Evolutionary conservation across 2,888 invertebrate species (phyloP).

Genomic region (Platycheirus rosarum): DNA sequence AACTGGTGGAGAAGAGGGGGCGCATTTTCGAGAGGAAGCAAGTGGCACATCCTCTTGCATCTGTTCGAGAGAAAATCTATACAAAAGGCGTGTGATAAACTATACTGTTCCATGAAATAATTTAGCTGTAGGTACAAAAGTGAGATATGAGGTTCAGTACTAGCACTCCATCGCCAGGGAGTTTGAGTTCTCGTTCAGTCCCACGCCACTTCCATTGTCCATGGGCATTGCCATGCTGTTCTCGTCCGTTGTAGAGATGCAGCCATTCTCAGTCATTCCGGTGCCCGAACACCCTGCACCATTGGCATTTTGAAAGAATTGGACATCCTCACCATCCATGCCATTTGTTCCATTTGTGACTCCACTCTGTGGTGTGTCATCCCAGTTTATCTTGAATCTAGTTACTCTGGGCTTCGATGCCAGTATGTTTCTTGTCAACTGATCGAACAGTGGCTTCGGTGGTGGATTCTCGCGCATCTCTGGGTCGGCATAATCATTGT

Average conservation of each 20-base stretch:
- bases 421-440: slow-evolving; percentile 87
- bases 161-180: slow-evolving; percentile 83
- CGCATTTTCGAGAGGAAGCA: background rate
- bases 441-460: slow-evolving; percentile 94
- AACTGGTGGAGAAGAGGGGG: background rate
- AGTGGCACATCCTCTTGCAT: background rate
- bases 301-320: slow-evolving; percentile 75
- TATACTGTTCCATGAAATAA: slow-evolving; percentile 48
- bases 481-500: slow-evolving; percentile 97
- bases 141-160: slow-evolving; percentile 40
- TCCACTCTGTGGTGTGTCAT: slow-evolving; percentile 85
- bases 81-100: slow-evolving; percentile 7
- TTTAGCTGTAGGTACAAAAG: slow-evolving; percentile 73
- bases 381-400: slow-evolving; percentile 98
- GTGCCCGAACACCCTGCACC: slow-evolving; percentile 58
- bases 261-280: slow-evolving; percentile 52
- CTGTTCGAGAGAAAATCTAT: background rate
- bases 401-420: slow-evolving; percentile 97
- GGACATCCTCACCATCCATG: slow-evolving; percentile 76
- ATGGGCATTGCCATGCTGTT: slow-evolving; percentile 81
- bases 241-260: slow-evolving; percentile 78
- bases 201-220: slow-evolving; percentile 80
- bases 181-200: slow-evolving; percentile 82
- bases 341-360: slow-evolving; percentile 77
- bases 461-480: slow-evolving; percentile 98